Evolutionary conservation across 1,140 invertebrate genomes (phyloP), one percentile per base, ranked within the genome.

Genomic region (Drosophila micromelanica): DNA sequence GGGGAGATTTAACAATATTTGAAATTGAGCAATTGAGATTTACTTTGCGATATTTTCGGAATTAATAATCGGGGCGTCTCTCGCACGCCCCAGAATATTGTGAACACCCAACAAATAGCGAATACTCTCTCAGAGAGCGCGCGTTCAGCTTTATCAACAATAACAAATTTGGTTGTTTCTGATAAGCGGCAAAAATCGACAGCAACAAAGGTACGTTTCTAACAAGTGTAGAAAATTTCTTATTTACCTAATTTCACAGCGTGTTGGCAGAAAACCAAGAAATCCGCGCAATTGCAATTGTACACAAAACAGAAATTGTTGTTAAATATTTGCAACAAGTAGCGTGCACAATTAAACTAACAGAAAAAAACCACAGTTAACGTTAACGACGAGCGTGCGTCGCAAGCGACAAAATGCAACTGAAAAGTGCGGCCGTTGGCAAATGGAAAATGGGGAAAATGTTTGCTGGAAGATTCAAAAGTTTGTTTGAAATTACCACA

Each of bases 381-480:
- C 37, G 15, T 30, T 54, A 35, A 48, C 32, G 30, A 74, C 74
- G 69, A 80, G 73, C 76, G 65, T 75, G 78, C 76, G 78, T 64
- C 61, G 73, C 76, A 76, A 91, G 60, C 77, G 78, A 89, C 90
- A 76, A 89, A 91, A 65, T 91, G 86, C 90, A 91, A 91, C 90
- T 91, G 82, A 91, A 78, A 67, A 69, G 75, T 68, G 59, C 57
- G 55, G 68, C 42, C 65, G 78, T 30, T 59, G 56, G 45, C 67
- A 69, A 84, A 77, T 69, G 80, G 57, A 68, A 78, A 49, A 68
- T 67, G 74, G 60, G 71, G 71, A 75, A 70, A 70, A 35, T 11
- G 27, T 60, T 69, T 55, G 46, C 61, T 75, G 32, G 32, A 35
- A 9, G 32, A 35, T 35, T 6, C 6, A 35, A 75, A 35, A 11